These are phyloP conservation scores for Arctocebus calabarensis DNA, from an alignment of 2,797 vertebrate genomes.

Conservation along the genomic window DNA sequence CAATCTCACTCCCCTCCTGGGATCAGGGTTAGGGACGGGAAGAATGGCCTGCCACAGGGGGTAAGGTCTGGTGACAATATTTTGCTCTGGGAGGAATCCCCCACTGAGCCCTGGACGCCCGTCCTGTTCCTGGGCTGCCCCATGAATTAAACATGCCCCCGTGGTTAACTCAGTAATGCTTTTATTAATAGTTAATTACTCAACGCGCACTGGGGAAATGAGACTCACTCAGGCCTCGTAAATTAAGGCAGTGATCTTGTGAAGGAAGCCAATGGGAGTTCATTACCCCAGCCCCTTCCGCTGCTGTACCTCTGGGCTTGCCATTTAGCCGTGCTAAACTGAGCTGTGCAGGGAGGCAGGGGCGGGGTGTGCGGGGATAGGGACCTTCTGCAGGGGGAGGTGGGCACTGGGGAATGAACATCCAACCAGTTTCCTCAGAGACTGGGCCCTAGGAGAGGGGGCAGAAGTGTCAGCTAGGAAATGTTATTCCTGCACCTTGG, in stretches of 20 bases:
- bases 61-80: neutral
- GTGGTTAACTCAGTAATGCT: conserved; percentile 82
- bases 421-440: neutral
- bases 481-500: neutral
- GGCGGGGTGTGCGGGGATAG: neutral
- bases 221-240: conserved; percentile 77
- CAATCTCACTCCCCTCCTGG: neutral
- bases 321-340: conserved; percentile 67
- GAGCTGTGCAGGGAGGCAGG: neutral
- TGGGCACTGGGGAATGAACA: neutral
- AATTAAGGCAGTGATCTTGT: conserved; percentile 79
- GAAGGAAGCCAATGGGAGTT: conserved; percentile 71
- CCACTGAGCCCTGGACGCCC: conserved; percentile 61
- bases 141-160: conserved; percentile 82
- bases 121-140: conserved; percentile 70
- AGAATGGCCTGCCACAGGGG: neutral
- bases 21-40: neutral
- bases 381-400: neutral
- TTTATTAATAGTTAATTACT: conserved; percentile 86
- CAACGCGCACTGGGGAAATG: conserved; percentile 76
- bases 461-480: neutral
- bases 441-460: accelerated
- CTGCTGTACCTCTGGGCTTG: conserved; percentile 38
- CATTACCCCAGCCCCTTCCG: conserved; percentile 59
- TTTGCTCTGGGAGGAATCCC: conserved; percentile 72